Conservation (phyloP, 2,888 invertebrate genomes). For the Megaustenia siamemsis region DNA sequence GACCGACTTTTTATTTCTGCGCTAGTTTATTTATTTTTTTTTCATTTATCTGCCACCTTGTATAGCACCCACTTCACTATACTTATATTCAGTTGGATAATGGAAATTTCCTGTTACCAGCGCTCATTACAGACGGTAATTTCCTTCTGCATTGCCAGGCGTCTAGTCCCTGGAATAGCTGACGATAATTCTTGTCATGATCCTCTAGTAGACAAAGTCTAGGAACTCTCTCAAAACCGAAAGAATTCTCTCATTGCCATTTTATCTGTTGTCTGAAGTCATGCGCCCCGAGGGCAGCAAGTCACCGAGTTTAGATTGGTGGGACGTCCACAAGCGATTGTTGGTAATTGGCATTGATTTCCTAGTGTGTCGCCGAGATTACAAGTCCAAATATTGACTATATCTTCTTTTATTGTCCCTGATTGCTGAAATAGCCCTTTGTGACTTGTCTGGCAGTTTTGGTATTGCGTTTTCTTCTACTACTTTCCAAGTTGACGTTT, state of each 20-base stretch:
- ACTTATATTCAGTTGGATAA: conserved; percentile 28
- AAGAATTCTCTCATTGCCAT: conserved; percentile 5
- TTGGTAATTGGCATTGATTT: conserved; percentile 46
- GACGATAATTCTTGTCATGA: conserved; percentile 43
- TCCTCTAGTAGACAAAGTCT: conserved; percentile 5
- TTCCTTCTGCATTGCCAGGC: conserved; percentile 19
- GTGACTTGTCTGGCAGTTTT: background rate
- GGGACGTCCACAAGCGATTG: conserved; percentile 45
- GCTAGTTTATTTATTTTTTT: no score
- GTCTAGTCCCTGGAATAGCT: background rate
- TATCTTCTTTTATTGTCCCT: conserved; percentile 16
- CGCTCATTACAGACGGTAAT: conserved; percentile 45
- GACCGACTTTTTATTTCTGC: no score
- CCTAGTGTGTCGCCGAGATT: conserved; percentile 15
- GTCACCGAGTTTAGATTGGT: conserved; percentile 37
- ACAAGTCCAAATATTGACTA: conserved; percentile 21
- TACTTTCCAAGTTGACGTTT: no score
- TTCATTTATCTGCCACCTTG: background rate
- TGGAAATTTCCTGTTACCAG: conserved; percentile 26
- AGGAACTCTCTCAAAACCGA: conserved; percentile 12
- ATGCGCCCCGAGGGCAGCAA: conserved; percentile 22
- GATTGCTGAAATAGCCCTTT: background rate
- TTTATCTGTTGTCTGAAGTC: conserved; percentile 47
- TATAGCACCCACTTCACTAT: background rate
- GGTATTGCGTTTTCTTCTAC: no score